Evolutionary conservation across 2,888 invertebrate species (phyloP), one percentile per base, ranked within the genome.

Genomic region (Beris chalybata): DNA sequence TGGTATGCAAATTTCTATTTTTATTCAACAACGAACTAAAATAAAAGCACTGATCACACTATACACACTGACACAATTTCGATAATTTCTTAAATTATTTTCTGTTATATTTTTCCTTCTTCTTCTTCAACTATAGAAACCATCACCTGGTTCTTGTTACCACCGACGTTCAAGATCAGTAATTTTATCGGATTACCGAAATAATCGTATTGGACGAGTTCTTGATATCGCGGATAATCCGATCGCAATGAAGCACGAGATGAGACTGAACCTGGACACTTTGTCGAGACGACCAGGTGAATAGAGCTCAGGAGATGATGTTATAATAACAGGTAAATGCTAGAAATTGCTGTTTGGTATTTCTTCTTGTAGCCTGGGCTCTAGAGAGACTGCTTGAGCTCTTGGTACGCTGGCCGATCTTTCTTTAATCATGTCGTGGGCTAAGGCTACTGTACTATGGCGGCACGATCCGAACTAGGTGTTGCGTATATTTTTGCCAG

Each of bases 221-320:
- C 50, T 32, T 52, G 15, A 38, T 61, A 52, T 61, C 50, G 52
- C 61, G 61, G 61, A 61, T 61, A 64, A 64, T 64, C 69, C 59
- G 64, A 64, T 61, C 69, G 47, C 48, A 54, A 44, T 66, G 64
- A 52, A 64, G 64, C 55, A 64, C 69, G 55, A 58, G 52, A 66
- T 66, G 64, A 58, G 50, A 69, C 69, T 69, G 64, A 38, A 38
- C 38, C 38, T 38, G 38, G 38, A 38, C 38, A 38, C 5, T 38
- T 38, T 38, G 38, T 38, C 5, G 38, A 38, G 38, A 9, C 38
- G 38, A 38, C 38, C 38, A 38, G 38, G 38, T 38, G 38, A 38
- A 38, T 38, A 38, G 38, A 38, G 38, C 38, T 9, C 5, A 38
- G 38, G 38, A 38, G 38, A 9, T 7, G 9, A 38, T 38, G 38